These are phyloP conservation scores for Chrysaora quinquecirrha DNA, from an alignment of 30 jellyfish, hydroid and myxozoan species.

Conservation along the genomic window DNA sequence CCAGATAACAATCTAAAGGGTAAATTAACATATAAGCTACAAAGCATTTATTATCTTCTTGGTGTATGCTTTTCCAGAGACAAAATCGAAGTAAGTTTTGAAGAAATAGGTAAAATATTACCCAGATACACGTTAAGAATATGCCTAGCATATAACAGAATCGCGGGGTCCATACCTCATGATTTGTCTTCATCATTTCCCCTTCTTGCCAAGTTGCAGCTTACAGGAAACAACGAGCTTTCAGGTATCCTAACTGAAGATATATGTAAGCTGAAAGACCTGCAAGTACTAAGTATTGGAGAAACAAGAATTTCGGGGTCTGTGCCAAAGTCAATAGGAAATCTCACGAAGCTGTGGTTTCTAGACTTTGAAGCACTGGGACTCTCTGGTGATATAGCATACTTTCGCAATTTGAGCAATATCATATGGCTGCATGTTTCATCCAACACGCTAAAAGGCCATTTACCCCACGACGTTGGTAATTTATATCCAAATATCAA, in stretches of 20 bases:
- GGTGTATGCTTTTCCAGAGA: constrained; percentile 34
- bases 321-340: constrained; percentile 40
- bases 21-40: neutral
- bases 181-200: neutral
- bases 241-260: constrained; percentile 39
- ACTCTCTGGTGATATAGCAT: constrained; percentile 22
- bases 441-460: constrained; percentile 36
- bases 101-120: neutral
- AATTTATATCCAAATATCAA: constrained; percentile 20
- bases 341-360: constrained; percentile 35
- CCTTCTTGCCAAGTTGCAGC: constrained; percentile 41
- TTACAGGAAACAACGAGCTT: constrained; percentile 28
- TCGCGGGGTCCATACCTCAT: constrained; percentile 23
- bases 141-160: constrained; percentile 18
- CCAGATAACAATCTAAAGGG: constrained; percentile 38
- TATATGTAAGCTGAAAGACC: constrained; percentile 35
- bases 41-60: constrained; percentile 29
- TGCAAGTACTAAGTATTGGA: constrained; percentile 57
- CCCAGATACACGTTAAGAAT: constrained; percentile 35
- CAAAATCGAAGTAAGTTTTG: constrained; percentile 10
- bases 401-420: constrained; percentile 33
- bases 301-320: constrained; percentile 48
- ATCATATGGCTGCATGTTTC: constrained; percentile 42
- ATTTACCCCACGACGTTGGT: constrained; percentile 52
- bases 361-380: constrained; percentile 50